Evolutionary conservation across 2,888 invertebrate species (phyloP).

Genomic region (Molorchus minor): DNA sequence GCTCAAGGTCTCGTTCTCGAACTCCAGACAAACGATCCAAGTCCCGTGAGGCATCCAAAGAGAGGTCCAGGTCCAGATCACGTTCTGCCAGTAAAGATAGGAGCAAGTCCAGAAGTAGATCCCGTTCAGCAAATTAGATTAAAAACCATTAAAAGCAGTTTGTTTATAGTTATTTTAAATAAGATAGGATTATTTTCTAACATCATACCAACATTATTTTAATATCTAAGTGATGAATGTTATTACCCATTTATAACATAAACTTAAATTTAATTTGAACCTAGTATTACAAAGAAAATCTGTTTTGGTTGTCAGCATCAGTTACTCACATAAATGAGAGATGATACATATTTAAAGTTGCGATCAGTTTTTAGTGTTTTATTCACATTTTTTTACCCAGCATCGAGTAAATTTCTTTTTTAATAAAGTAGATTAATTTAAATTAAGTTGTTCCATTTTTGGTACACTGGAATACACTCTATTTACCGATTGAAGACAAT

Average conservation of each 20-base stretch:
- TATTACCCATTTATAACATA: conserved; percentile 5
- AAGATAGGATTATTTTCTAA: conserved; percentile 29
- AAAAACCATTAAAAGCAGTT: conserved; percentile 28
- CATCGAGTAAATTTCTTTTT: conserved; percentile 10
- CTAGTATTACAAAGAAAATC: conserved; percentile 17
- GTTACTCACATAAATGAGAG: not conserved
- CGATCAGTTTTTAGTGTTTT: no score
- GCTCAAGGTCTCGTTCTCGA: conserved; percentile 54
- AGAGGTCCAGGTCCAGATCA: conserved; percentile 57
- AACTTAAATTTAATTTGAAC: conserved; percentile 10
- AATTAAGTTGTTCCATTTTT: not conserved
- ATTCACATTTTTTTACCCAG: no score
- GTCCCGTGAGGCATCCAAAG: conserved; percentile 55
- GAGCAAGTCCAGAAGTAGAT: conserved; percentile 55
- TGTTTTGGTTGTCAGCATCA: conserved; percentile 1
- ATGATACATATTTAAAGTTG: not conserved
- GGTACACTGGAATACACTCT: conserved; percentile 4
- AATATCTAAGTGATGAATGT: conserved; percentile 12
- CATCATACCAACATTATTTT: conserved; percentile 18
- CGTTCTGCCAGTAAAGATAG: conserved; percentile 56
- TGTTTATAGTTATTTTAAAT: conserved; percentile 37
- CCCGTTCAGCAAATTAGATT: conserved; percentile 53
- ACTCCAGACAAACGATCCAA: conserved; percentile 55
- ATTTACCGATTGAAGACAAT: conserved; percentile 58
- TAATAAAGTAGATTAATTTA: not conserved